Evolutionary conservation across 2,888 invertebrate species (phyloP).

Genomic region (Ctenicera cuprea): DNA sequence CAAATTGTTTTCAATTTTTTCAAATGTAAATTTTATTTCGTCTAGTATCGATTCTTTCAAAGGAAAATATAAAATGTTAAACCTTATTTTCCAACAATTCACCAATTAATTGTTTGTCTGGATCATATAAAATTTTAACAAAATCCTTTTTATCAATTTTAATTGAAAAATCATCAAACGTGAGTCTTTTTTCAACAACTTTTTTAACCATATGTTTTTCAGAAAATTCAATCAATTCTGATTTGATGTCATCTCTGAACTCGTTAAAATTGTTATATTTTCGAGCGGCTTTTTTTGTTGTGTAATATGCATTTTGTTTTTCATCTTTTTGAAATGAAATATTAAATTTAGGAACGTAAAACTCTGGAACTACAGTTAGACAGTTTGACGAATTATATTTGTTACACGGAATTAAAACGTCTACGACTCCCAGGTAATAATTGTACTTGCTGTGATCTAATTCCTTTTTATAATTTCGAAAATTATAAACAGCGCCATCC

Average conservation of each 20-base stretch:
- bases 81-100: constrained; percentile 7
- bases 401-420: too few species aligned
- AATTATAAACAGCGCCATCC: too few species aligned
- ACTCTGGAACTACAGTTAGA: too few species aligned
- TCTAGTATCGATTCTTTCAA: constrained; percentile 7
- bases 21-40: constrained; percentile 4
- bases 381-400: too few species aligned
- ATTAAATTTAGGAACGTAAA: too few species aligned
- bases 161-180: neutral
- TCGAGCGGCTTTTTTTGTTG: neutral
- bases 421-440: too few species aligned
- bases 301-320: too few species aligned
- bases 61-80: constrained; percentile 1
- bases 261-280: neutral
- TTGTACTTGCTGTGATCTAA: too few species aligned
- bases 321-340: constrained; percentile 2
- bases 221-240: constrained; percentile 7
- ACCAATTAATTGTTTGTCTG: neutral
- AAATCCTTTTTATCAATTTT: neutral
- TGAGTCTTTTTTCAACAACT: neutral
- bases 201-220: constrained; percentile 1
- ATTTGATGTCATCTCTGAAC: neutral
- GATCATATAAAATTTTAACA: neutral
- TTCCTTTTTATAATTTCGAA: too few species aligned
- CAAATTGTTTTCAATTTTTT: neutral